phyloP scores from a whole-genome alignment of 2,797 vertebrate species.

The Adrianichthys oophorus region DNA sequence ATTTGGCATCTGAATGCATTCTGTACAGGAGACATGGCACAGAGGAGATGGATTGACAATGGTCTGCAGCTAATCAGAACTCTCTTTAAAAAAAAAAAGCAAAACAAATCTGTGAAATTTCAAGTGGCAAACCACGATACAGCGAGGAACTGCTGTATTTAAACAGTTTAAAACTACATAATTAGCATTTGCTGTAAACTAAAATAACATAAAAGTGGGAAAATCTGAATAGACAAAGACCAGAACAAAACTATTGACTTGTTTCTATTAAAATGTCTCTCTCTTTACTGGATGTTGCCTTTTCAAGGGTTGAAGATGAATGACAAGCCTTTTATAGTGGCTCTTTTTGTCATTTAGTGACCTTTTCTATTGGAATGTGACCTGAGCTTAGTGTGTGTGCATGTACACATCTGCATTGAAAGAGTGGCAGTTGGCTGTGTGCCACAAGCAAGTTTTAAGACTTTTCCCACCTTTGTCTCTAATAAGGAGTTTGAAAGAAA shows the following conservation, averaged over 20 bases:
- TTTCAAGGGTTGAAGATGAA: slow-evolving; percentile 38
- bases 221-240: too few relatives aligned
- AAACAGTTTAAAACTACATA: too few relatives aligned
- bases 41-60: too few relatives aligned
- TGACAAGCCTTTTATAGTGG: slow-evolving; percentile 33
- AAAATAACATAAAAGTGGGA: too few relatives aligned
- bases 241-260: slow-evolving; percentile 1
- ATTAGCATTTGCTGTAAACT: too few relatives aligned
- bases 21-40: too few relatives aligned
- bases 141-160: too few relatives aligned
- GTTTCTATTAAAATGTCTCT: slow-evolving; percentile 29
- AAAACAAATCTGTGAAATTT: too few relatives aligned
- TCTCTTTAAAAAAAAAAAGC: too few relatives aligned
- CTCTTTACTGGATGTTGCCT: slow-evolving; percentile 38
- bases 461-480: slow-evolving; percentile 77
- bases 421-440: slow-evolving; percentile 74
- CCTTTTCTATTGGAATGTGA: slow-evolving; percentile 54
- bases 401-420: slow-evolving; percentile 17
- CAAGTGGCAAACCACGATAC: too few relatives aligned
- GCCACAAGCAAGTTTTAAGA: slow-evolving; percentile 69
- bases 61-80: too few relatives aligned
- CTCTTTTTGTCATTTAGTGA: slow-evolving; percentile 64
- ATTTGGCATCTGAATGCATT: too few relatives aligned
- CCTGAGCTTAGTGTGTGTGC: slow-evolving; percentile 16
- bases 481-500: slow-evolving; percentile 78